A percentile compares a stretch with the other conserved stretches of the same genome.
These are phyloP conservation scores for Zele albiditarsus DNA, from an alignment of 2,888 invertebrate species.

Conservation along the genomic window DNA sequence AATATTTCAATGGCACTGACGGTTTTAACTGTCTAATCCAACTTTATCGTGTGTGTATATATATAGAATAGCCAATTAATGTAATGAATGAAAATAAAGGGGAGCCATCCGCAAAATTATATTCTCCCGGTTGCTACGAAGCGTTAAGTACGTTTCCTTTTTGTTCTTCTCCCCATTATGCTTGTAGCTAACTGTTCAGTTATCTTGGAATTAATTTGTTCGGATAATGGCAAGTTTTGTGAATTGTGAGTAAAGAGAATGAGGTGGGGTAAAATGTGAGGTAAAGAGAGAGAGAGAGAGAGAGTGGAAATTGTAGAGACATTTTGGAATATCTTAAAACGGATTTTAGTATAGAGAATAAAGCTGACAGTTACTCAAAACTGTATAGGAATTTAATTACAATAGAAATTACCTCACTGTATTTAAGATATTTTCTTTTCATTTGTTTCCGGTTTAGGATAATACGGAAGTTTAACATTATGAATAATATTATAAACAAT, in stretches of 20 bases:
- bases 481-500: too few relatives aligned
- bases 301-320: constrained; percentile 25
- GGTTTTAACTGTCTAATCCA: background rate
- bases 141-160: constrained; percentile 62
- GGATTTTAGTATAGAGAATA: constrained; percentile 34
- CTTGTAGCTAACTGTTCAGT: constrained; percentile 66
- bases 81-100: constrained; percentile 61
- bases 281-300: constrained; percentile 11
- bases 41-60: background rate
- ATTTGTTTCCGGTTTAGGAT: background rate
- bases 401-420: background rate
- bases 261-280: constrained; percentile 20
- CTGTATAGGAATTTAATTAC: background rate
- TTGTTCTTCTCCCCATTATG: constrained; percentile 62
- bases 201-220: constrained; percentile 71
- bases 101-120: constrained; percentile 44
- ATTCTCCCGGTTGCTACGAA: constrained; percentile 36
- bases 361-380: constrained; percentile 15
- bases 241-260: constrained; percentile 21
- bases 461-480: background rate
- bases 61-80: constrained; percentile 54
- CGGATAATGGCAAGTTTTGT: constrained; percentile 67
- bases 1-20: constrained; percentile 8
- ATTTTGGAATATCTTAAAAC: constrained; percentile 1
- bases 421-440: background rate